Evolutionary conservation across 2,888 invertebrate genomes (phyloP), one percentile per base, ranked within the genome.

Genomic region (Erebia palarica): DNA sequence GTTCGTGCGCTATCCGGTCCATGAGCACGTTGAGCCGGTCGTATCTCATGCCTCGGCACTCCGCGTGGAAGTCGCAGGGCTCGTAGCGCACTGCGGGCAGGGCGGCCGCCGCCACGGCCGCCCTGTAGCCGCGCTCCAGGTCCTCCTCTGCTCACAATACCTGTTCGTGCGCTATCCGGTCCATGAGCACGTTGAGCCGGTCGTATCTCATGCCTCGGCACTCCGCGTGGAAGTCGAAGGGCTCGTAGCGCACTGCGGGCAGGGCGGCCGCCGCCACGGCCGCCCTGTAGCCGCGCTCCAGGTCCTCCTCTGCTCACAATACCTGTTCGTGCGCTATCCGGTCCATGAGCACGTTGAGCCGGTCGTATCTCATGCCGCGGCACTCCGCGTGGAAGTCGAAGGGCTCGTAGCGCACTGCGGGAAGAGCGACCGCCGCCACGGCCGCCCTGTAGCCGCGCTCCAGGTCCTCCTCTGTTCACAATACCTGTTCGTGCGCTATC

Each of bases 311-410:
- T 27, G 27, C 4, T 27, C 27, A 27, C 27, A 27, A 27, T 75
- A 90, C 94, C 83, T 97, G 96, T 81, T 98, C 97, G 76, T 96
- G 95, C 0, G 96, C 94, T 70, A 99, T 92, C 75, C 98, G 94
- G 88, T 99, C 97, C 78, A 98, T 96, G 65, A 99, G 94, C 80
- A 99, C 96, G 72, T 96, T 95, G 21, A 99, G 94, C 18, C 98
- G 94, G 86, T 99, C 97, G 97, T 99, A 99, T 66, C 98, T 95
- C 97, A 99, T 97, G 83, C 97, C 97, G 47, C 97, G 95, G 84
- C 99, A 99, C 91, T 99, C 99, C 1, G 97, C 95, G 93, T 99
- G 99, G 89, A 99, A 99, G 93, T 99, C 99, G 92, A 99, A 99
- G 9, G 98, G 96, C 87, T 99, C 99, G 88, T 99, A 99, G 65